Conservation (phyloP, 2,113 vertebrate genomes). For the Tretioscincus oriximinensis region DNA sequence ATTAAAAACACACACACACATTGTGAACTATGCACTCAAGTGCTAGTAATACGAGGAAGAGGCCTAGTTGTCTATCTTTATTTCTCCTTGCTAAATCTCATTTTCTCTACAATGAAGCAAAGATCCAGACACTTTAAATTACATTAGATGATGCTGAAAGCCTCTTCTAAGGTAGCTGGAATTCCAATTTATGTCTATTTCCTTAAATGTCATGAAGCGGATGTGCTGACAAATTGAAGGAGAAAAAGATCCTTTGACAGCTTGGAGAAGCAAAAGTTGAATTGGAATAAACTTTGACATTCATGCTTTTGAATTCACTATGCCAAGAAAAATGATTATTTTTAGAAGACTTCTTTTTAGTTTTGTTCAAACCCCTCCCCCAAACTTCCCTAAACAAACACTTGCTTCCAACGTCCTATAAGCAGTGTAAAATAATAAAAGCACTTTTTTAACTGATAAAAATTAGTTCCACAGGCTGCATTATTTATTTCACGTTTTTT, state of each 20-base stretch:
- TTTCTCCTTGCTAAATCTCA: background rate
- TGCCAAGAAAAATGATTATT: constrained; percentile 1
- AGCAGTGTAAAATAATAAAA: no score
- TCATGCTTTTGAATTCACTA: constrained; percentile 13
- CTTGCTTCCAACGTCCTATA: background rate
- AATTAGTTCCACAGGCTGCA: background rate
- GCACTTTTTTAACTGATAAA: background rate
- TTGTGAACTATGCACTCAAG: background rate
- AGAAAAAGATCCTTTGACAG: background rate
- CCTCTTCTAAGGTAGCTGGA: background rate
- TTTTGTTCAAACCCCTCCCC: background rate
- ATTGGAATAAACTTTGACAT: constrained; percentile 5
- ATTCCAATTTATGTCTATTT: background rate
- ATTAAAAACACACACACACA: background rate
- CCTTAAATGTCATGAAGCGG: background rate
- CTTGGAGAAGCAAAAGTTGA: background rate
- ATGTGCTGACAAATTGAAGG: background rate
- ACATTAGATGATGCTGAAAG: background rate
- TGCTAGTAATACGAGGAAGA: background rate
- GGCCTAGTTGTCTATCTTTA: no score
- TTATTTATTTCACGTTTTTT: background rate
- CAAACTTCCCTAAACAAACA: background rate
- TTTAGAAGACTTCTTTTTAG: background rate
- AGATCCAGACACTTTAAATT: background rate
- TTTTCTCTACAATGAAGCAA: background rate